These are phyloP conservation scores for Danio jaintianensis DNA, from an alignment of 2,797 vertebrate species.

Conservation along the genomic window DNA sequence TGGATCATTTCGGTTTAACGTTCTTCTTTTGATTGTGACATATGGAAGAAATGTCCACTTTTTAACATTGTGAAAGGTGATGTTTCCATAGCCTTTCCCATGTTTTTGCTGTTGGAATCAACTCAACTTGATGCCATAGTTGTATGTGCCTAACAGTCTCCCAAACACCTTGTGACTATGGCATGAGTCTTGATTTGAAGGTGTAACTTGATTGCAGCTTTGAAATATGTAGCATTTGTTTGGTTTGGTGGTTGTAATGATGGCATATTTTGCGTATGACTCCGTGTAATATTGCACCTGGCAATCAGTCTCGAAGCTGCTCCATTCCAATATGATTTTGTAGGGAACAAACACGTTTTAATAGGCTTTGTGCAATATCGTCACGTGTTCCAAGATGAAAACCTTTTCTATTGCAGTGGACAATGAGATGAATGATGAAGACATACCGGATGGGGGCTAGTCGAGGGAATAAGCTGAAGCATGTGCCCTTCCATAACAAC, in stretches of 20 bases:
- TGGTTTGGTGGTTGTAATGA: slow-evolving; percentile 33
- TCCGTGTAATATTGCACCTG: slow-evolving; percentile 60
- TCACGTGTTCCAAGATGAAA: slow-evolving; percentile 41
- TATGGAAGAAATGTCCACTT: slow-evolving; percentile 24
- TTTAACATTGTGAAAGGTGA: slow-evolving; percentile 36
- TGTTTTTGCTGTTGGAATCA: slow-evolving; percentile 42
- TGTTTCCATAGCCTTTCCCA: slow-evolving; percentile 36
- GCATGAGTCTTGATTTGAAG: slow-evolving; percentile 38
- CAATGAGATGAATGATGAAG: slow-evolving; percentile 36
- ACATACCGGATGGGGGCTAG: background rate
- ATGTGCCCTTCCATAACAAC: background rate
- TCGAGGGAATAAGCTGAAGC: background rate
- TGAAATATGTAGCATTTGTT: slow-evolving; percentile 55
- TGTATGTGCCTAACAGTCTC: slow-evolving; percentile 44
- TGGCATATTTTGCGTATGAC: slow-evolving; percentile 33
- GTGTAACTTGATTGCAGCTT: slow-evolving; percentile 27
- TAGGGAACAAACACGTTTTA: slow-evolving; percentile 47
- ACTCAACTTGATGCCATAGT: slow-evolving; percentile 34
- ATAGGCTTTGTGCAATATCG: slow-evolving; percentile 62
- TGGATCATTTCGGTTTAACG: slow-evolving; percentile 26
- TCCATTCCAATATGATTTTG: slow-evolving; percentile 59
- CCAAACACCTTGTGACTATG: slow-evolving; percentile 37
- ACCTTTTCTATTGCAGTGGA: slow-evolving; percentile 43
- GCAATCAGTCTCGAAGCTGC: slow-evolving; percentile 62
- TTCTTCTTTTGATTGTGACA: slow-evolving; percentile 27